Evolutionary conservation across 2,113 vertebrate species (phyloP).

Genomic region (Kryptolebias marmoratus): DNA sequence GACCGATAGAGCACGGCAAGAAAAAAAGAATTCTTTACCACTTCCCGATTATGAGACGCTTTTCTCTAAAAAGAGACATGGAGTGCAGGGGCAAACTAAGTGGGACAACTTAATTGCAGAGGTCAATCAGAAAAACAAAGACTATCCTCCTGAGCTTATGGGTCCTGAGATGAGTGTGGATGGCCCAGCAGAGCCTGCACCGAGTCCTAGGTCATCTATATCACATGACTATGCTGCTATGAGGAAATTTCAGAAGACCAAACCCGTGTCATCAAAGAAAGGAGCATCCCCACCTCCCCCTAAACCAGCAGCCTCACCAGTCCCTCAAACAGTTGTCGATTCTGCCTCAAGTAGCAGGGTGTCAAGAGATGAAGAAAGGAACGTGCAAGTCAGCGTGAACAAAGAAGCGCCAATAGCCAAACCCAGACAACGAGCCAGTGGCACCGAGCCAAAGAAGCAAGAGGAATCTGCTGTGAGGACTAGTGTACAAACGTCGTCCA

Average conservation of each 20-base stretch:
- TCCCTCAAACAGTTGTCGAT: constrained; percentile 18
- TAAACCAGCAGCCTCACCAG: constrained; percentile 22
- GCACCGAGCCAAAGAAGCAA: constrained; percentile 37
- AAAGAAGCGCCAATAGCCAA: constrained; percentile 65
- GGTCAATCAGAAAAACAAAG: constrained; percentile 73
- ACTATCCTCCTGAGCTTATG: constrained; percentile 10
- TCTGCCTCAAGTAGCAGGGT: constrained; percentile 20
- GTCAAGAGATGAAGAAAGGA: constrained; percentile 22
- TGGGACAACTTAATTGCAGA: constrained; percentile 83
- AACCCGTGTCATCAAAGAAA: constrained; percentile 51
- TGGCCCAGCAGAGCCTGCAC: constrained; percentile 44
- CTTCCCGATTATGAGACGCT: constrained; percentile 80
- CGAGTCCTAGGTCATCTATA: constrained; percentile 15
- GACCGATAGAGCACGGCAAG: constrained; percentile 31
- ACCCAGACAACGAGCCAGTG: constrained; percentile 65
- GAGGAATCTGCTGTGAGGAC: constrained; percentile 35
- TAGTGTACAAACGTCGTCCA: constrained; percentile 9
- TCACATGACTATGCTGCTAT: constrained; percentile 32
- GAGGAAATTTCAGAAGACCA: constrained; percentile 27
- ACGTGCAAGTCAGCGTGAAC: constrained; percentile 2
- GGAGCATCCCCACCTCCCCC: constrained; percentile 54
- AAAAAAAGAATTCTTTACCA: constrained; percentile 59
- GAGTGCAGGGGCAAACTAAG: constrained; percentile 71
- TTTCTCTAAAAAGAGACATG: constrained; percentile 78
- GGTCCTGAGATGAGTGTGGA: constrained; percentile 80